These are phyloP conservation scores for Pterostichus niger DNA, from an alignment of 2,888 invertebrate genomes.

Conservation along the genomic window DNA sequence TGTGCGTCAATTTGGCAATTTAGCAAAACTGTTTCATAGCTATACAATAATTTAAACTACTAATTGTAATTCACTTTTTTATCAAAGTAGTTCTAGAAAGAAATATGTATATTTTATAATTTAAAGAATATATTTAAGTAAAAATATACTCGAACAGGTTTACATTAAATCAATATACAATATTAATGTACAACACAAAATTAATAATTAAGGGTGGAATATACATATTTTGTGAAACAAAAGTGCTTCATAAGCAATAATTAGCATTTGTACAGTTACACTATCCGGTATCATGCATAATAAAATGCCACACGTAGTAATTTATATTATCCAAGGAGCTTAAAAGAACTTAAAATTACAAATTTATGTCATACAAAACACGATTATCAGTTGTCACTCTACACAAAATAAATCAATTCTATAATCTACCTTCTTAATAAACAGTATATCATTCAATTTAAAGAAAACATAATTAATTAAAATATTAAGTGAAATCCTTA, in stretches of 20 bases:
- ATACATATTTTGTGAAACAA: slow-evolving; percentile 45
- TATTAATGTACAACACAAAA: slow-evolving; percentile 49
- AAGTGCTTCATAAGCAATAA: slow-evolving; percentile 60
- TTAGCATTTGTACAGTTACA: slow-evolving; percentile 56
- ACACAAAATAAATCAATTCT: slow-evolving; percentile 16
- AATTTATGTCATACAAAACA: slow-evolving; percentile 2
- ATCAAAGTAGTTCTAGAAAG: background rate
- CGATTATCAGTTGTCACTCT: background rate
- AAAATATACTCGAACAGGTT: slow-evolving; percentile 66
- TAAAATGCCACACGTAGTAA: slow-evolving; percentile 29
- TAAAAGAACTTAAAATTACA: slow-evolving; percentile 13
- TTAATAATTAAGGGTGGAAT: slow-evolving; percentile 41
- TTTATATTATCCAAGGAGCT: slow-evolving; percentile 47
- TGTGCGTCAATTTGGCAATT: no score
- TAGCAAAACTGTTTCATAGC: no score
- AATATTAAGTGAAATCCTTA: slow-evolving; percentile 1
- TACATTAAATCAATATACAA: slow-evolving; percentile 66
- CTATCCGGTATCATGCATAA: background rate
- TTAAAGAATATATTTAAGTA: slow-evolving; percentile 64
- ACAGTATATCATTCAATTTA: slow-evolving; percentile 2
- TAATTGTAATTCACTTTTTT: background rate
- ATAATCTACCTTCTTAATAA: slow-evolving; percentile 34
- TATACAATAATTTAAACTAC: no score
- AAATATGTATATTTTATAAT: slow-evolving; percentile 15
- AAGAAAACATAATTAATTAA: slow-evolving; percentile 13